Percentiles rank a stretch among this genome's conserved stretches.
These are phyloP conservation scores for Porites lobata DNA, from an alignment of 92 coral and sea anemone genomes.

Conservation along the genomic window DNA sequence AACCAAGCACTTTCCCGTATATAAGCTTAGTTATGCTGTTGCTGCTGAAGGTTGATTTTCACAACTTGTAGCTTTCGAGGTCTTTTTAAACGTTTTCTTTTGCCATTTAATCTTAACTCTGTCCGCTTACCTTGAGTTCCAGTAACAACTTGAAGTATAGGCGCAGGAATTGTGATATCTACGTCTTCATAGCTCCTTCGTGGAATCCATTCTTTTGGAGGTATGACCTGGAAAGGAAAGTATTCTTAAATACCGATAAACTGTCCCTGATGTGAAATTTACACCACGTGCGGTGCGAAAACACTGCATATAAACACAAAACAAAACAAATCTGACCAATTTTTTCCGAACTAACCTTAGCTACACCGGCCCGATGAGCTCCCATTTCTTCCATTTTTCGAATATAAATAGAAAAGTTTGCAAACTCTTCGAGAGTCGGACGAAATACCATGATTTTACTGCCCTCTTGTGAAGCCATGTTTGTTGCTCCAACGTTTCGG, in stretches of 20 bases:
- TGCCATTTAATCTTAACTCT: not conserved
- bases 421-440: slow-evolving; percentile 92
- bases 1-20: not conserved
- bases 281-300: slow-evolving; percentile 10
- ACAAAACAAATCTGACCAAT: not conserved
- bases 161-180: slow-evolving; percentile 90
- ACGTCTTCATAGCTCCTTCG: slow-evolving; percentile 83
- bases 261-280: not conserved
- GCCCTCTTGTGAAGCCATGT: slow-evolving; percentile 82
- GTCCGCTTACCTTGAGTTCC: slow-evolving; percentile 91
- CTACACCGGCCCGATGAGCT: slow-evolving; percentile 95
- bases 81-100: too few relatives aligned
- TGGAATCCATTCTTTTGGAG: slow-evolving; percentile 97
- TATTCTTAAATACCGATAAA: slow-evolving; percentile 11
- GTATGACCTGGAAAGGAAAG: slow-evolving; percentile 77
- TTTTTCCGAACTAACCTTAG: slow-evolving; percentile 75
- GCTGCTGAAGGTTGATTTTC: too few relatives aligned
- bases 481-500: not conserved
- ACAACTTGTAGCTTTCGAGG: too few relatives aligned
- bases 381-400: slow-evolving; percentile 96
- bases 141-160: slow-evolving; percentile 92
- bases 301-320: not conserved
- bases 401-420: slow-evolving; percentile 88
- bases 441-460: slow-evolving; percentile 95
- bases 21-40: too few relatives aligned